These are phyloP conservation scores for Microchrysa polita DNA, from an alignment of 2,888 invertebrate genomes.

Conservation along the genomic window DNA sequence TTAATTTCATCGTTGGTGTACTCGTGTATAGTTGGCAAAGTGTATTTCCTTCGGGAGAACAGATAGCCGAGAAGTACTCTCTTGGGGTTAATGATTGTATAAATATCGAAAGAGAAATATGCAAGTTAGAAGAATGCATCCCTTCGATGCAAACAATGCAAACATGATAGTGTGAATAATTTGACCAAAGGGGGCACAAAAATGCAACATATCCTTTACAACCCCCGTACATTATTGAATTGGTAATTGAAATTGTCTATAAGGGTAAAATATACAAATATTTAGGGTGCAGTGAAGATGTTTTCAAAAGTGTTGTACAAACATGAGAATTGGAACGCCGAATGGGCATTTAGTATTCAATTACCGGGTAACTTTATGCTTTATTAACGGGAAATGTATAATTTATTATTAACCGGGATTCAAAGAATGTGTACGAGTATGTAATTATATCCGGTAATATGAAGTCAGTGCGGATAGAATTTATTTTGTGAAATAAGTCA, in stretches of 20 bases:
- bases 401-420: background rate
- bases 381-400: background rate
- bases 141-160: conserved; percentile 16
- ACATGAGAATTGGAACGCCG: background rate
- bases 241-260: too few relatives aligned
- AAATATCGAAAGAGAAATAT: too few relatives aligned
- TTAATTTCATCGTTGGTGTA: too few relatives aligned
- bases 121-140: background rate
- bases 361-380: conserved; percentile 1
- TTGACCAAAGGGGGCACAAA: background rate
- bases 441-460: too few relatives aligned
- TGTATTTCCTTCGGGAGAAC: too few relatives aligned
- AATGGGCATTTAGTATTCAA: conserved; percentile 16
- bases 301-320: conserved; percentile 1
- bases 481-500: too few relatives aligned
- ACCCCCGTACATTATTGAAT: background rate
- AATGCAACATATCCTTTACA: background rate
- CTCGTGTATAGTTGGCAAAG: too few relatives aligned
- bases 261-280: conserved; percentile 17
- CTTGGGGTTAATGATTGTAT: background rate
- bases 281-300: background rate
- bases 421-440: too few relatives aligned
- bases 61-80: background rate
- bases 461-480: too few relatives aligned
- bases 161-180: conserved; percentile 25